Percentiles rank a stretch among this genome's conserved stretches.
phyloP scores from a whole-genome alignment of 2,888 invertebrate genomes.

The Pristionchus entomophagus region DNA sequence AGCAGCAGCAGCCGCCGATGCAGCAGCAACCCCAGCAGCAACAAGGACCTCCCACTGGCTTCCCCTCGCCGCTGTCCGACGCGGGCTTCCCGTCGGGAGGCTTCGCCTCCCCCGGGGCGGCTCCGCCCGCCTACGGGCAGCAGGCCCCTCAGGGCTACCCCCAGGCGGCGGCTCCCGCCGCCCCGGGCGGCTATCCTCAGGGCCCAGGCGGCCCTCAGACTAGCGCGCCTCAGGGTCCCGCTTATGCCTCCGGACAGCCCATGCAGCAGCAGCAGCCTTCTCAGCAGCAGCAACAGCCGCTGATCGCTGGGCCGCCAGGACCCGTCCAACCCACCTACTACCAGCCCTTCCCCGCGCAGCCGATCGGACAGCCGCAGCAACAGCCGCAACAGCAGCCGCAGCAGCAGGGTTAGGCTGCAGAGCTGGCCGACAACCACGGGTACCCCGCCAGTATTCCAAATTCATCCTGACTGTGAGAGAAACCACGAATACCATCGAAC shows the following conservation, averaged over 20 bases:
- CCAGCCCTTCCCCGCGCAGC: slow-evolving; percentile 27
- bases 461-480: not conserved
- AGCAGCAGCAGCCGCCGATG: slow-evolving; percentile 49
- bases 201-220: slow-evolving; percentile 17
- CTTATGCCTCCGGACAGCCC: not conserved
- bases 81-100: slow-evolving; percentile 20
- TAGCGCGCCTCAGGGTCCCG: slow-evolving; percentile 1
- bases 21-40: slow-evolving; percentile 48
- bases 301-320: slow-evolving; percentile 15
- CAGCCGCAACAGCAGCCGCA: no score
- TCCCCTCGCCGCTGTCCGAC: slow-evolving; percentile 41
- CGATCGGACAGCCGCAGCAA: not conserved
- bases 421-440: not conserved
- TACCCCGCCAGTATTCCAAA: slow-evolving; percentile 25
- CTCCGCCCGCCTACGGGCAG: slow-evolving; percentile 46
- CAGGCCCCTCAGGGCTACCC: slow-evolving; percentile 42
- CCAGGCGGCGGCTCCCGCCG: no score
- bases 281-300: not conserved
- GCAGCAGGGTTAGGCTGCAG: slow-evolving; percentile 1
- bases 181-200: not conserved
- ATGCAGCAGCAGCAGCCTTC: not conserved
- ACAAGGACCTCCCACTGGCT: slow-evolving; percentile 47
- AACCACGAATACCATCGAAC: not conserved
- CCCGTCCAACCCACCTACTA: slow-evolving; percentile 32
- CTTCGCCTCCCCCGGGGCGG: slow-evolving; percentile 34